phyloP scores from a whole-genome alignment of 2,888 invertebrate species.

The Yponomeuta cagnagella region DNA sequence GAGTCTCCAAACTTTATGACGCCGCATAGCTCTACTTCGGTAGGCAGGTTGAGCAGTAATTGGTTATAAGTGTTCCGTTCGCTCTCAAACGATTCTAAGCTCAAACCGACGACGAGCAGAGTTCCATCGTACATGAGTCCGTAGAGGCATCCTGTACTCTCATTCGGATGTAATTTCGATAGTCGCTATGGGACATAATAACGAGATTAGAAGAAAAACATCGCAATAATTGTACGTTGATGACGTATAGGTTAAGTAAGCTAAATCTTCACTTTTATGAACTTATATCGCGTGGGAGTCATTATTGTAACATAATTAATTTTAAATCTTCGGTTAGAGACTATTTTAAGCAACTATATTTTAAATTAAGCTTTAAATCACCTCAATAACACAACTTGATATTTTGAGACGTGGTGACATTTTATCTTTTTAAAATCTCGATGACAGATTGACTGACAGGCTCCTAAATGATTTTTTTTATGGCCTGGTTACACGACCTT shows the following conservation, averaged over 20 bases:
- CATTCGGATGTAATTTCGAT: constrained; percentile 75
- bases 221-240: not conserved
- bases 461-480: constrained; percentile 7
- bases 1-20: constrained; percentile 80
- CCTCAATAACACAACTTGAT: constrained; percentile 82
- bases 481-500: no score
- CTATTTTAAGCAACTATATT: constrained; percentile 13
- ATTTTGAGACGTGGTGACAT: constrained; percentile 86
- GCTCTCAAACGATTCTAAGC: constrained; percentile 78
- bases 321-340: not conserved
- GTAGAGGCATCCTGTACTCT: constrained; percentile 81
- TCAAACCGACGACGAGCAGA: constrained; percentile 80
- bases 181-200: constrained; percentile 73
- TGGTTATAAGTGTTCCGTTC: constrained; percentile 67
- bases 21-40: constrained; percentile 86
- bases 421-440: constrained; percentile 35
- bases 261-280: not conserved
- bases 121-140: constrained; percentile 85
- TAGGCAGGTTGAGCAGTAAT: constrained; percentile 80
- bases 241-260: not conserved
- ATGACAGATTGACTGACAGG: not conserved
- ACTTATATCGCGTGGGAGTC: not conserved
- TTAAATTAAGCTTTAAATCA: constrained; percentile 49
- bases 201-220: not conserved
- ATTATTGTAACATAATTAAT: not conserved